Evolutionary conservation across 1,140 invertebrate species (phyloP).

Genomic region (Zaprionus gabonicus): DNA sequence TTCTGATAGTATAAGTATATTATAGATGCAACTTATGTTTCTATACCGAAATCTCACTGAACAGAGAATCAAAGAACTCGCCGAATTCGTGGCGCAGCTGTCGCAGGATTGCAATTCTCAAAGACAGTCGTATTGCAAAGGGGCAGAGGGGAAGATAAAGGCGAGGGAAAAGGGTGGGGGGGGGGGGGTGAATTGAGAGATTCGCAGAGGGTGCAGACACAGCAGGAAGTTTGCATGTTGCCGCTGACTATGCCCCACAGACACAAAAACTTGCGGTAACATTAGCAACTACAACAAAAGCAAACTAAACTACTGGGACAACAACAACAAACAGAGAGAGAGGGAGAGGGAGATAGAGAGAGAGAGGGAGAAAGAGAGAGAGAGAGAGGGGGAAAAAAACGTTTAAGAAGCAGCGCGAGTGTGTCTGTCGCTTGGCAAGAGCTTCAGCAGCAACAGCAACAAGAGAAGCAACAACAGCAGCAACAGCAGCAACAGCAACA

Average conservation of each 20-base stretch:
- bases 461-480: slow-evolving; percentile 11
- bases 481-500: slow-evolving; percentile 64
- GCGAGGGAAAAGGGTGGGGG: not conserved
- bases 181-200: not conserved
- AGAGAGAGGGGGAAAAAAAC: slow-evolving; percentile 6
- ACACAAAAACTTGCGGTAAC: slow-evolving; percentile 50
- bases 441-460: slow-evolving; percentile 19
- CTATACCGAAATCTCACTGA: not conserved
- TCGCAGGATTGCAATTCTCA: not conserved
- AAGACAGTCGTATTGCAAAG: not conserved
- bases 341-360: not conserved
- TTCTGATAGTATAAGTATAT: no score
- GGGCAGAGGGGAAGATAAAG: not conserved
- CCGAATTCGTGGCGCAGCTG: not conserved
- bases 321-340: not conserved
- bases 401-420: slow-evolving; percentile 37
- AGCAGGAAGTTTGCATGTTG: slow-evolving; percentile 18
- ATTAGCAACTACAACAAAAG: slow-evolving; percentile 36
- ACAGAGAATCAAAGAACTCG: slow-evolving; percentile 1
- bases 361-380: not conserved
- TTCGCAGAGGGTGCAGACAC: not conserved
- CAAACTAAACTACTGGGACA: slow-evolving; percentile 44
- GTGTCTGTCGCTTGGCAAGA: slow-evolving; percentile 26
- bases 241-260: slow-evolving; percentile 27
- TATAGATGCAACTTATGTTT: not conserved